Evolutionary conservation across 2,113 vertebrate species (phyloP), one percentile per base, ranked within the genome.

Genomic region (Cryptotis parvus): DNA sequence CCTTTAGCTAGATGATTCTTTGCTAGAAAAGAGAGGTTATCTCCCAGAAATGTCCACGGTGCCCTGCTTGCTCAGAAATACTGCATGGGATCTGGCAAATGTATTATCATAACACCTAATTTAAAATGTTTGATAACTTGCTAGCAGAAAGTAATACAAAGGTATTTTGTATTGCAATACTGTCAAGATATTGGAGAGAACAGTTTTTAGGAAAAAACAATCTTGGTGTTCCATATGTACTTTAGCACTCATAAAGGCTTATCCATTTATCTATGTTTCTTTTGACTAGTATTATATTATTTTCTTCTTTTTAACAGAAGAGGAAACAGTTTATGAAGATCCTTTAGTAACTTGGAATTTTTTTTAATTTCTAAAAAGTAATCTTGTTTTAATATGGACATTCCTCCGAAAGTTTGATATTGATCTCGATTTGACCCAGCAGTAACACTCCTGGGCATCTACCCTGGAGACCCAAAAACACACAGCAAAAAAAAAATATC

Each of bases 51-150:
- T 89, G 68, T 66, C 41, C 33, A 26, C 15, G 22, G 1, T 66
- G 12, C 66, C 22, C 33, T 83, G 9, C 80, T 92, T 90, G 63
- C 45, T 33, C 3, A 95, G 81, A 91, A 92, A 74, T 35, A 41
- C 37, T 29, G 18, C 1, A 58, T n/a, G 9, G 43, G 11, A 3
- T 37, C 52, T 75, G 20, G 12, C 16, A 81, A 55, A 9, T 27
- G 9, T 89, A 69, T 84, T 80, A 70, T 65, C 55, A 65, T 9
- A 65, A 31, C 4, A 74, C 12, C 7, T 76, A 43, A 3, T 11
- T 31, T 45, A 55, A 4, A 20, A 65, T 43, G 1, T 66, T 37
- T 55, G 52, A 20, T 87, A 12, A 70, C 35, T 41, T 91, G 0
- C 43, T 61, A 75, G 16, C 91, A 12, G 14, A 1, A 4, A 35